Base-by-base conservation (phyloP, 2,888 invertebrate species). In the Mythimna pallens region DNA sequence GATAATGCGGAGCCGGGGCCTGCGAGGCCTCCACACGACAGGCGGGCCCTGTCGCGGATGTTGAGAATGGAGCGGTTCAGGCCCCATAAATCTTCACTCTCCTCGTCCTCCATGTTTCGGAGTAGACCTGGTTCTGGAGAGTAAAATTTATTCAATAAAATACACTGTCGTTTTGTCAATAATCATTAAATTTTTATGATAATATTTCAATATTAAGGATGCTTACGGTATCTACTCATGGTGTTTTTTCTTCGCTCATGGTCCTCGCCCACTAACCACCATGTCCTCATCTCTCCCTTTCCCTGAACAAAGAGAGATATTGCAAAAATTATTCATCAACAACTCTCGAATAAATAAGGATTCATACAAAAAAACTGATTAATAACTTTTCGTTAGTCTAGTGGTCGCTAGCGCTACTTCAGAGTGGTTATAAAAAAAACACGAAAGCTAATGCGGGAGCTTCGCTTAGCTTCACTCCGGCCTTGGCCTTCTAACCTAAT, bases 211-310 rank as follows among this genome's bases (percentile, higher is more conserved):
- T 30, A 9, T 9, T 58, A n/a, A 7, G 12, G n/a, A 17, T 82
- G 93, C 96, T 93, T 82, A 96, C 96, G 93, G 73, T 90, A 93
- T 88, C 92, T 88, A 57, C 85, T 90, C 36, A 92, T 85, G 0
- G 94, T 92, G 69, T 91, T 91, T 77, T 87, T 93, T 79, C 96
- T 90, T 52, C 95, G 90, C 10, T 94, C 95, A 57, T 95, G 94
- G 57, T 97, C 97, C 91, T 98, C 97, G 0, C 97, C 97, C 0
- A 97, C 92, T 2, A 98, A 93, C 98, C 98, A 98, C 93, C 97
- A 98, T 0, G 98, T 98, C 80, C 96, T 94, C 97, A 98, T 98
- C 79, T 97, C 97, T 4, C 98, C 98, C 94, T 98, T 98, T 0
- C 98, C 98, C 97, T 98, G 84, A 65, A 72, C n/a, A 61, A n/a